Conservation (phyloP, 2,888 invertebrate species). For the Actias luna region DNA sequence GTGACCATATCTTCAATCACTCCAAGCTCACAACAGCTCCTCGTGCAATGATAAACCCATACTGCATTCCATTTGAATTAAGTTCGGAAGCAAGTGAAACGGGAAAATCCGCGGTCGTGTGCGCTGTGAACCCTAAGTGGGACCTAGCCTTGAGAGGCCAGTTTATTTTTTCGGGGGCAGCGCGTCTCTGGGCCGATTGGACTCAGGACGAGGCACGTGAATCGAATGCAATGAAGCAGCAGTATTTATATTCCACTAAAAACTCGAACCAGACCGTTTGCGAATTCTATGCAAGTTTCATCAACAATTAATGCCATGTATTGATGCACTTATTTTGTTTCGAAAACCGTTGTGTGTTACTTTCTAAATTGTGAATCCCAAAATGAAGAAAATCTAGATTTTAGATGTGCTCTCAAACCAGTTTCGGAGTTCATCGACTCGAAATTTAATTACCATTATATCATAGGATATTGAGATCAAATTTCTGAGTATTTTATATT, state of each 20-base stretch:
- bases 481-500: background rate
- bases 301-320: background rate
- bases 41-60: too few relatives aligned
- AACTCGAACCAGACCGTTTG: background rate
- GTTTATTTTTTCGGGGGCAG: conserved; percentile 42
- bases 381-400: background rate
- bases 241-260: conserved; percentile 1
- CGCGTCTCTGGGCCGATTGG: conserved; percentile 13
- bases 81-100: too few relatives aligned
- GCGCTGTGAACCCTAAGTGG: too few relatives aligned
- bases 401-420: background rate
- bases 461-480: background rate
- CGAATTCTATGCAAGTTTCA: background rate
- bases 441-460: background rate
- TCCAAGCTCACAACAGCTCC: too few relatives aligned
- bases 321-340: too few relatives aligned
- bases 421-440: background rate
- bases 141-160: conserved; percentile 34
- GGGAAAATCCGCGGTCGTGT: too few relatives aligned
- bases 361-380: background rate
- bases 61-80: too few relatives aligned
- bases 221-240: background rate
- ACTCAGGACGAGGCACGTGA: background rate
- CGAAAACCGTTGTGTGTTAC: too few relatives aligned
- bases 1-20: too few relatives aligned